Evolutionary conservation across 1,140 invertebrate genomes (phyloP), one percentile per base, ranked within the genome.

Genomic region (Hetaerina americana): DNA sequence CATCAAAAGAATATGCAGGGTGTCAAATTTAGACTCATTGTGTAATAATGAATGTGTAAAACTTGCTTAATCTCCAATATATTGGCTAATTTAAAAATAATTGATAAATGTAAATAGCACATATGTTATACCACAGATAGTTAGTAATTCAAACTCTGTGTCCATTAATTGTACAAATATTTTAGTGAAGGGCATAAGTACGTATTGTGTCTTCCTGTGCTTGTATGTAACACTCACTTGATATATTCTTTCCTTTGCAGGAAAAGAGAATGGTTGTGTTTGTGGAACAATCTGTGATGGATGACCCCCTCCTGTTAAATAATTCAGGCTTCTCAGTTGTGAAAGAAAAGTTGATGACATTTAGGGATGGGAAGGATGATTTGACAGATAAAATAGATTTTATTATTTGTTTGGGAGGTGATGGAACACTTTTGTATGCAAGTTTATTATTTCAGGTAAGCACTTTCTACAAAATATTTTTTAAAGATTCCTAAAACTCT

Each of bases 361-460:
- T 98, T 82, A 87, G 89, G 72, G 94, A 97, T 78, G 93, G 92
- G 29, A 49, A 82, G 69, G 85, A 87, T 76, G 84, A 85, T 74
- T 77, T 87, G 70, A 85, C 94, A 5, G 94, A 97, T 79, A 95
- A 95, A 80, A 96, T 98, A 73, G 96, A 98, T 81, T 97, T 98
- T 78, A 96, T 98, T 73, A 91, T 98, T 66, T 98, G 95, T 77
- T 81, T 98, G 5, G 96, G 96, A 0, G 96, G 96, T 3, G 96
- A 98, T 81, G 96, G 96, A n/a, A 99, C 96, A 0, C 81, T 98
- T 0, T 80, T 99, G 0, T 97, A 99, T 79, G 96, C 96, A 57
- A 96, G 94, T 76, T 89, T 95, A 15, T 82, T 98, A 12, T 98
- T 98, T 77, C 88, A 89, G 82, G 87, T 87, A 79, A 72, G 57